These are phyloP conservation scores for Rhingia rostrata DNA, from an alignment of 2,888 invertebrate genomes.

Conservation along the genomic window DNA sequence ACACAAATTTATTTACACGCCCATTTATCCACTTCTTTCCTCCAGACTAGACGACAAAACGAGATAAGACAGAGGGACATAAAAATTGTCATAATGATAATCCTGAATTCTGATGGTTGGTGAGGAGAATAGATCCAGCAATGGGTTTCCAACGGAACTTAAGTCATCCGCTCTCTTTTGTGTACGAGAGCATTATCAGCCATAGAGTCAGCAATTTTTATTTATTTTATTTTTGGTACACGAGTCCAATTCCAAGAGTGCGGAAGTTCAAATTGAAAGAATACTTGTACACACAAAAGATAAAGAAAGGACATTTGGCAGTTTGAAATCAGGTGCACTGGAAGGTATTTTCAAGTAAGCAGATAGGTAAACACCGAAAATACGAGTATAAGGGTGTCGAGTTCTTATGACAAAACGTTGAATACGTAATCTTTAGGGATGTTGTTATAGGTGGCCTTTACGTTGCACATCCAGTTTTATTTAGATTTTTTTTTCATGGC, in stretches of 20 bases:
- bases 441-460: too few relatives aligned
- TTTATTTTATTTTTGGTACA: not conserved
- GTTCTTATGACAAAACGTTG: not conserved
- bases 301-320: constrained; percentile 2
- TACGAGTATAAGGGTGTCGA: not conserved
- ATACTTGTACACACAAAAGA: not conserved
- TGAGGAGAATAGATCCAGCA: not conserved
- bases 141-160: not conserved
- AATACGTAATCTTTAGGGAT: not conserved
- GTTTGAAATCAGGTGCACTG: constrained; percentile 2
- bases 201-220: not conserved
- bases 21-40: not conserved
- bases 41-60: constrained; percentile 1
- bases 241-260: not conserved
- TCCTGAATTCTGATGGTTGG: not conserved
- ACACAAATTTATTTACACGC: not conserved
- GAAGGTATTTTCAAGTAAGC: not conserved
- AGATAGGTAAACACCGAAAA: not conserved
- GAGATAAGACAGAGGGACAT: constrained; percentile 1
- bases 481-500: not conserved
- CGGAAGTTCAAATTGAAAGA: constrained; percentile 18
- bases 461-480: constrained; percentile 1
- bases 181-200: not conserved
- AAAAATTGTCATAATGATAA: constrained; percentile 53
- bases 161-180: constrained; percentile 4